phyloP scores from a whole-genome alignment of 2,113 vertebrate species.

The Pithys albifrons region DNA sequence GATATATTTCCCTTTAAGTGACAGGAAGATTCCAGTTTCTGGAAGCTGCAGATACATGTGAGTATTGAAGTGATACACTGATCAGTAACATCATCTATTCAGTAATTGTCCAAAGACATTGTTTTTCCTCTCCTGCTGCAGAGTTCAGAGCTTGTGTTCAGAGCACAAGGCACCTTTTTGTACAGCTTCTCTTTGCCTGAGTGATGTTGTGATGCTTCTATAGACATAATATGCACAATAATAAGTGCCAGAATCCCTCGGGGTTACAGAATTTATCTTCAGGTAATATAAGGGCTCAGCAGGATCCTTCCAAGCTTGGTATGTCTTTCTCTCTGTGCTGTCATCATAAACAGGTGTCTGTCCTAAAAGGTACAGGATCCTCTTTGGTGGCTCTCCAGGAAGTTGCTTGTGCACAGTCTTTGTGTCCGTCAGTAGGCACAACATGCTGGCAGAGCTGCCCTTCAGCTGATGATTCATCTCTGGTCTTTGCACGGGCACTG shows the following conservation, averaged over 20 bases:
- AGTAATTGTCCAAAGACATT: neutral
- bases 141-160: neutral
- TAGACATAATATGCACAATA: neutral
- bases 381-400: rapidly evolving
- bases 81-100: neutral
- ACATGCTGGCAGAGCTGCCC: neutral
- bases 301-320: rapidly evolving
- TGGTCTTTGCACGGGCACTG: neutral
- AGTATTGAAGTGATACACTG: neutral
- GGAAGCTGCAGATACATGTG: neutral
- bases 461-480: rapidly evolving
- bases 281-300: rapidly evolving
- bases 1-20: neutral
- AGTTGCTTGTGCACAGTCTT: rapidly evolving
- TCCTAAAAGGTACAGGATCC: rapidly evolving
- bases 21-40: neutral
- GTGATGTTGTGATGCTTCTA: no score
- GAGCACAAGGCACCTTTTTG: neutral
- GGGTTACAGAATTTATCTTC: rapidly evolving
- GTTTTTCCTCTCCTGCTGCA: neutral
- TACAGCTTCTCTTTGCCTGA: neutral
- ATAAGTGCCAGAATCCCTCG: neutral
- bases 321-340: rapidly evolving
- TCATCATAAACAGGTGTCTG: rapidly evolving
- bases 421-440: rapidly evolving